Conservation (phyloP, 2,113 vertebrate species). For the Leptobrachium ailaonicum region DNA sequence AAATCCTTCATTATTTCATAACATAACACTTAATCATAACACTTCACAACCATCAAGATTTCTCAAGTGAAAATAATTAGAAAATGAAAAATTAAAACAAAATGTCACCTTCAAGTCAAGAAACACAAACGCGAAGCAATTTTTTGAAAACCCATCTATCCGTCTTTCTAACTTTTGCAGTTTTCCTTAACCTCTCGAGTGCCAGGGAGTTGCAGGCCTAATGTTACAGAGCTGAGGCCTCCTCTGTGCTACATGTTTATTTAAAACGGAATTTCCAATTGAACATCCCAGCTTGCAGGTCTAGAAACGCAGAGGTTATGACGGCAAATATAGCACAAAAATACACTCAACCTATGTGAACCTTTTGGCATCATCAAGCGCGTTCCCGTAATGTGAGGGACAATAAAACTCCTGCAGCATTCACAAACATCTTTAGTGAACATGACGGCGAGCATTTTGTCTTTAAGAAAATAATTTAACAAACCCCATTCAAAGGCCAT, state of each 20-base stretch:
- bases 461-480: slow-evolving; percentile 44
- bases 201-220: not conserved
- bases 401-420: not conserved
- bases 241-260: slow-evolving; percentile 6
- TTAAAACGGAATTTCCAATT: slow-evolving; percentile 8
- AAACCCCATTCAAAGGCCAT: slow-evolving; percentile 36
- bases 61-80: too few relatives aligned
- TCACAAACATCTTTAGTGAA: slow-evolving; percentile 25
- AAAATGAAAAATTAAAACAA: too few relatives aligned
- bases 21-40: too few relatives aligned
- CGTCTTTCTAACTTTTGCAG: too few relatives aligned
- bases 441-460: slow-evolving; percentile 41
- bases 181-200: not conserved
- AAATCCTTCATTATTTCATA: too few relatives aligned
- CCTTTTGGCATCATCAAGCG: slow-evolving; percentile 17
- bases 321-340: slow-evolving; percentile 32
- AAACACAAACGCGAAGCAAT: too few relatives aligned
- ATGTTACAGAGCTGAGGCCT: not conserved
- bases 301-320: slow-evolving; percentile 5
- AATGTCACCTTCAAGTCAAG: too few relatives aligned
- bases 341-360: slow-evolving; percentile 17
- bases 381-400: slow-evolving; percentile 14
- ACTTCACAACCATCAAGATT: too few relatives aligned
- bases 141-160: too few relatives aligned
- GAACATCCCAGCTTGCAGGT: slow-evolving; percentile 5